Evolutionary conservation across 2,888 invertebrate species (phyloP).

Genomic region (Polyommatus iphigenia): DNA sequence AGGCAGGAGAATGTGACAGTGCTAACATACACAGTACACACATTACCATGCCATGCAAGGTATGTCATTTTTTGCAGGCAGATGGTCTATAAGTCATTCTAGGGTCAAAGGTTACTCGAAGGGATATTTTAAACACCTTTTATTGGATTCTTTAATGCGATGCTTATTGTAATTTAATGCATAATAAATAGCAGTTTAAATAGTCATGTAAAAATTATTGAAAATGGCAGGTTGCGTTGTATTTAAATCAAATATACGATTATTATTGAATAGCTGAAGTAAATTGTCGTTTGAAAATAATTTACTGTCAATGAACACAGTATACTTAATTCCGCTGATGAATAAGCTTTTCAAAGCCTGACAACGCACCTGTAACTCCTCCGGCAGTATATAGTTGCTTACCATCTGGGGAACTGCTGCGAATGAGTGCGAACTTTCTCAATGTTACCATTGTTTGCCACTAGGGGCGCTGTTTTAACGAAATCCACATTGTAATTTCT

Average conservation of each 20-base stretch:
- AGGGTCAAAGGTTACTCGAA: not conserved
- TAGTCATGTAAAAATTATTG: not conserved
- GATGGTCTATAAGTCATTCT: not conserved
- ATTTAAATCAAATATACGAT: not conserved
- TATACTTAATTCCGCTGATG: not conserved
- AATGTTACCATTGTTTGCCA: not conserved
- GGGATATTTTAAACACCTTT: constrained; percentile 3
- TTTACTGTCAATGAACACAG: not conserved
- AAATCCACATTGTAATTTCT: not conserved
- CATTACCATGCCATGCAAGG: not conserved
- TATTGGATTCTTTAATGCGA: not conserved
- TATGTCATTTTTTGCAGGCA: constrained; percentile 8
- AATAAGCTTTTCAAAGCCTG: too few relatives aligned
- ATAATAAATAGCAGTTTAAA: constrained; percentile 7
- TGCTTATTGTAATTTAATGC: not conserved
- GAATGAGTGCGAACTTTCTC: too few relatives aligned
- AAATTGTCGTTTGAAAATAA: not conserved
- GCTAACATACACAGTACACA: not conserved
- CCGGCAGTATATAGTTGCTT: not conserved
- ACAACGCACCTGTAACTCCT: not conserved
- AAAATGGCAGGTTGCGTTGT: constrained; percentile 9
- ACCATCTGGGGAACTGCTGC: not conserved
- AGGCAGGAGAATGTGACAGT: not conserved
- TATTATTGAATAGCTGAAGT: not conserved
- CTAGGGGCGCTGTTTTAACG: not conserved